Evolutionary conservation across 2,888 invertebrate genomes (phyloP).

Genomic region (Oligia latruncula): DNA sequence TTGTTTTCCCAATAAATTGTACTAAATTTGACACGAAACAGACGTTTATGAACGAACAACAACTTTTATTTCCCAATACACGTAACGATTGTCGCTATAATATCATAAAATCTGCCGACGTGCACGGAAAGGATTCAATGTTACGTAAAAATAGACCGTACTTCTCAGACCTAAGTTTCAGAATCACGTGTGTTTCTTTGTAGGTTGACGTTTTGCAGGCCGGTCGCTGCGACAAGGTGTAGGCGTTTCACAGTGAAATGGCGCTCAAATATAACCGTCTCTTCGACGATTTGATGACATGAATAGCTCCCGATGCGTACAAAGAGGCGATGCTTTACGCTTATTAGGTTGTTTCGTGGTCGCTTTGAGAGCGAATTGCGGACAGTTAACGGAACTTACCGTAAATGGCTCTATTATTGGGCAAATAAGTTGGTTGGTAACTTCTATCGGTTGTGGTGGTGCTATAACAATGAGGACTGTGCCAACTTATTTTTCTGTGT

Average conservation of each 20-base stretch:
- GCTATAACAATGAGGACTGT: not conserved
- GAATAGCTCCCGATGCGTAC: constrained; percentile 50
- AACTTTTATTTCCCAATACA: constrained; percentile 69
- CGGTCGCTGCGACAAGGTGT: constrained; percentile 59
- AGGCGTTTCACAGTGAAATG: constrained; percentile 65
- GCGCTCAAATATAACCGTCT: constrained; percentile 56
- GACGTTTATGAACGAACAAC: constrained; percentile 68
- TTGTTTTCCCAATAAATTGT: constrained; percentile 64
- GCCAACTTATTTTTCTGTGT: not conserved
- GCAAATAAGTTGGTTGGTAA: constrained; percentile 21
- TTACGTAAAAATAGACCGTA: constrained; percentile 34
- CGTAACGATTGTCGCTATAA: constrained; percentile 67
- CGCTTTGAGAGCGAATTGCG: constrained; percentile 11
- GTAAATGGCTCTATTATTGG: constrained; percentile 30
- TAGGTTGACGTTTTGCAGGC: constrained; percentile 37
- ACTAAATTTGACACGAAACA: constrained; percentile 68
- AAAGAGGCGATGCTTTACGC: constrained; percentile 37
- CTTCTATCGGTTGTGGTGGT: not conserved
- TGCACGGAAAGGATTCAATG: constrained; percentile 32
- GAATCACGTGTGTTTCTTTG: constrained; percentile 5
- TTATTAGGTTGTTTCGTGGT: constrained; percentile 46
- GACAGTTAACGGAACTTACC: constrained; percentile 12
- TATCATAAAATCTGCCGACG: constrained; percentile 62
- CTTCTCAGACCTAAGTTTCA: not conserved
- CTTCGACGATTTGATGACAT: constrained; percentile 58